Evolutionary conservation across 2,888 invertebrate genomes (phyloP), one percentile per base, ranked within the genome.

Genomic region (Dicyrtomina minuta): DNA sequence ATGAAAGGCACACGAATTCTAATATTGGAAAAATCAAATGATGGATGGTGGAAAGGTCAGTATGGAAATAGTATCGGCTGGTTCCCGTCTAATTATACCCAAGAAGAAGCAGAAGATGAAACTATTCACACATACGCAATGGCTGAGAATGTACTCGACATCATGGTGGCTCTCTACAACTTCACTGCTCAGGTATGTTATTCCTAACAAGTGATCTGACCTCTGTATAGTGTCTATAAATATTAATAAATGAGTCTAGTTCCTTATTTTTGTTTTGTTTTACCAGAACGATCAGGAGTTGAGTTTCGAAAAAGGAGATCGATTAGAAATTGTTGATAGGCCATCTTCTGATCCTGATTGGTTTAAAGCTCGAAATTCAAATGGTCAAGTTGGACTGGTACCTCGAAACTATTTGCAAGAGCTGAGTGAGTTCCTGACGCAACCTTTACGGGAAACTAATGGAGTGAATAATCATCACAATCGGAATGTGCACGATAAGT

Each of bases 31-130:
- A 98, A 98, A 84, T 96, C 96, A 80, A 96, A 96, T 79, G 99
- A 99, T 83, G 96, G 93, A 72, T 99, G 99, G 99, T 99, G 99
- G 99, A 88, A 96, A 80, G 99, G 77, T 26, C 77, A 77, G 58
- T 77, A 72, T 71, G 76, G 76, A 61, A 74, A 68, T 51, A 74
- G 73, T 61, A 86, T 87, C 26, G 91, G 92, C 22, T 96, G 99
- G 99, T 99, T 98, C 82, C 99, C 99, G 12, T 96, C 96, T 64
- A 99, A 99, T 84, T 99, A 99, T 84, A 97, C 97, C 73, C 92
- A 92, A 80, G 81, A 82, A 72, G 93, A 93, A 68, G 59, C 66
- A 59, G 87, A 88, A 41, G 93, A 93, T 79, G 92, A 92, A 79
- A 90, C 92, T 49, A 87, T 93, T 49, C 93, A 94, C 81, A 94